These are phyloP conservation scores for Syrista parreyssii DNA, from an alignment of 2,888 invertebrate genomes.

Conservation along the genomic window DNA sequence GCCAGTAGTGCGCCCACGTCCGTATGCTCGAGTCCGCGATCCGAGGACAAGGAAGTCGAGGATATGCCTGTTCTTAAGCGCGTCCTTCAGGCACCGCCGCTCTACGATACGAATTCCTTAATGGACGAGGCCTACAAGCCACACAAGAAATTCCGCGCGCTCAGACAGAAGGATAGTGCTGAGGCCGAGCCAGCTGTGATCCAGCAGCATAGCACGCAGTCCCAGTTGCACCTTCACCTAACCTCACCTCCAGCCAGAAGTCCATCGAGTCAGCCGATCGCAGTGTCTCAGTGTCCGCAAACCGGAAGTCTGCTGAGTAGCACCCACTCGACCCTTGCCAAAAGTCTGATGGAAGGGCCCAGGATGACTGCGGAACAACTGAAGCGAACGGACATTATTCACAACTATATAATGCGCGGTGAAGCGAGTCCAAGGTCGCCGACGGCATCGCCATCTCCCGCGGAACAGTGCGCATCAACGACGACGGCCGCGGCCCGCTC, in stretches of 20 bases:
- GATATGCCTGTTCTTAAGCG: conserved; percentile 95
- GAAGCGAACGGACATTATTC: conserved; percentile 92
- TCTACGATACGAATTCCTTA: conserved; percentile 88
- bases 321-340: conserved; percentile 90
- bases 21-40: conserved; percentile 88
- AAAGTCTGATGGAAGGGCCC: conserved; percentile 92
- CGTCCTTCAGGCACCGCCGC: conserved; percentile 90
- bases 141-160: conserved; percentile 93
- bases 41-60: conserved; percentile 83
- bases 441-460: conserved; percentile 64
- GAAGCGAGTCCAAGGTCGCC: conserved; percentile 68
- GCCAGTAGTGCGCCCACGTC: conserved; percentile 75
- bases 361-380: conserved; percentile 93
- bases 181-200: conserved; percentile 78
- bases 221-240: conserved; percentile 68
- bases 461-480: conserved; percentile 69
- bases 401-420: conserved; percentile 89
- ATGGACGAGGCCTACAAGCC: conserved; percentile 97
- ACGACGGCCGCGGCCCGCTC: conserved; percentile 63
- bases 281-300: conserved; percentile 56
- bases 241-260: conserved; percentile 62
- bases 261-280: conserved; percentile 69
- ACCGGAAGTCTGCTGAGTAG: conserved; percentile 78
- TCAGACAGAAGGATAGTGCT: conserved; percentile 82
- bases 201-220: conserved; percentile 61